These are phyloP conservation scores for Drosophila grimshawi DNA, from an alignment of 1,140 invertebrate genomes.

Conservation along the genomic window DNA sequence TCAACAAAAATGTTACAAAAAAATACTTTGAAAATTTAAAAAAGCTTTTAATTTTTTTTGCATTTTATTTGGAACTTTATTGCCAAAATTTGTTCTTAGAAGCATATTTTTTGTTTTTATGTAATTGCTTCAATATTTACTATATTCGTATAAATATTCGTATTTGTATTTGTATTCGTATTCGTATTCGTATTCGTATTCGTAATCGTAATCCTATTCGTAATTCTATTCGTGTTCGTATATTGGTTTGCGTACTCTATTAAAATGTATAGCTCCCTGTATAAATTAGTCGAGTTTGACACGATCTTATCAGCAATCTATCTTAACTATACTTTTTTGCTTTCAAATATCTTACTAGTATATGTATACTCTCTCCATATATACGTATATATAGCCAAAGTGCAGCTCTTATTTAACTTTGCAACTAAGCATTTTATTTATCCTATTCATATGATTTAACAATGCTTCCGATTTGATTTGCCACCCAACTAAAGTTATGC, in stretches of 20 bases:
- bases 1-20: conserved; percentile 11
- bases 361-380: conserved; percentile 1
- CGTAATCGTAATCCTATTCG: neutral
- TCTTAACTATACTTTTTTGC: conserved; percentile 20
- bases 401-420: conserved; percentile 19
- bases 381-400: conserved; percentile 18
- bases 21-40: conserved; percentile 27
- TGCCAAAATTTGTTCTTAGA: conserved; percentile 54
- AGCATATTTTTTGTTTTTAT: conserved; percentile 37
- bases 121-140: conserved; percentile 38
- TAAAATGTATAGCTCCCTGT: conserved; percentile 23
- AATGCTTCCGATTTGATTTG: conserved; percentile 18
- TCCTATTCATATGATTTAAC: neutral
- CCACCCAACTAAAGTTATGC: conserved; percentile 15
- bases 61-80: conserved; percentile 56
- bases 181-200: conserved; percentile 33
- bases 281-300: conserved; percentile 21
- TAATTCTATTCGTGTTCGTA: conserved; percentile 42
- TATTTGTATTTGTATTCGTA: conserved; percentile 38
- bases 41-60: conserved; percentile 49
- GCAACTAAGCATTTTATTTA: conserved; percentile 23
- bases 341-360: conserved; percentile 25
- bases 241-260: conserved; percentile 42
- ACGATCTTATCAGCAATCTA: neutral
- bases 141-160: conserved; percentile 29